Conservation (phyloP, 1,140 invertebrate genomes). For the Zaprionus ornatus region DNA sequence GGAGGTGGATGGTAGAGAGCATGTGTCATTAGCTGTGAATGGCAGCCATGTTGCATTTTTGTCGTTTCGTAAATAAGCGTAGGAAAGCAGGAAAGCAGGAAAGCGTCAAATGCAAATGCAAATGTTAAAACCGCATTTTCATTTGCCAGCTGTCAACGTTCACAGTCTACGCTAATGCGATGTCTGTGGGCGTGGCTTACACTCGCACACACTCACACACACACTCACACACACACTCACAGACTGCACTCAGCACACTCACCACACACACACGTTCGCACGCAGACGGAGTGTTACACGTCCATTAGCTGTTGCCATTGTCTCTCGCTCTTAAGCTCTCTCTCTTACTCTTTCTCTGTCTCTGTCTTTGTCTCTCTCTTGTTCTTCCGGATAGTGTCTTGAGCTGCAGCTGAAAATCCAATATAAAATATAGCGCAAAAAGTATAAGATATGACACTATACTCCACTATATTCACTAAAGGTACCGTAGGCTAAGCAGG, state of each 20-base stretch:
- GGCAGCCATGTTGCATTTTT: conserved; percentile 75
- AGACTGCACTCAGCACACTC: not conserved
- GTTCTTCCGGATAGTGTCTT: conserved; percentile 24
- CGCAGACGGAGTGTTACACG: conserved; percentile 8
- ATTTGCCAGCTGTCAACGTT: conserved; percentile 68
- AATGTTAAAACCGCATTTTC: conserved; percentile 77
- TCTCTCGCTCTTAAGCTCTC: conserved; percentile 18
- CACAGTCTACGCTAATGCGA: conserved; percentile 34
- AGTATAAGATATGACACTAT: conserved; percentile 17
- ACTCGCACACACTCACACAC: not conserved
- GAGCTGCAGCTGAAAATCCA: conserved; percentile 50
- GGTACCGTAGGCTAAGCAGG: not conserved
- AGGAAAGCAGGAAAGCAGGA: conserved; percentile 4
- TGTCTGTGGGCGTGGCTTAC: conserved; percentile 31
- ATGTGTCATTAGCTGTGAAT: conserved; percentile 67
- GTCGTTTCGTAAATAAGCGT: conserved; percentile 66
- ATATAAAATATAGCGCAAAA: conserved; percentile 30
- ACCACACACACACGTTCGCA: conserved; percentile 4
- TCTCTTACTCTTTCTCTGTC: not conserved
- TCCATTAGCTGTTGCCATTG: conserved; percentile 54
- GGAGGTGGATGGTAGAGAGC: not conserved
- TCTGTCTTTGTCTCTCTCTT: not conserved
- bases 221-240: not conserved
- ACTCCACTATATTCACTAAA: not conserved
- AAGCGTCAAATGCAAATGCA: conserved; percentile 75